Evolutionary conservation across 2,797 vertebrate genomes (phyloP).

Genomic region (Champsocephalus gunnari): DNA sequence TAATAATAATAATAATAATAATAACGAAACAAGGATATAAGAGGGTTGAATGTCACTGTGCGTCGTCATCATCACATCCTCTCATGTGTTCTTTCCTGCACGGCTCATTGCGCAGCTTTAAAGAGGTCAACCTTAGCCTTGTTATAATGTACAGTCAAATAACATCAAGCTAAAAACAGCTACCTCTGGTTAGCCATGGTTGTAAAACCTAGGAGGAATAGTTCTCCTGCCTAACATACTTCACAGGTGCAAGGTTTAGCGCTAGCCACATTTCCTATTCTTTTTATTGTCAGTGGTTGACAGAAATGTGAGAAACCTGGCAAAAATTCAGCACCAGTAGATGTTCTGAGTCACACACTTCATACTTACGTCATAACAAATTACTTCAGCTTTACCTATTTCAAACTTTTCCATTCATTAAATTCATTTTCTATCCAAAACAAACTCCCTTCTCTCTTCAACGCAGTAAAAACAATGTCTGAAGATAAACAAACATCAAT

Average conservation of each 20-base stretch:
- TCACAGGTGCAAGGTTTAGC: slow-evolving; percentile 21
- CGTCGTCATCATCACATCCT: slow-evolving; percentile 72
- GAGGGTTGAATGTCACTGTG: slow-evolving; percentile 41
- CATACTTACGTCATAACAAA: slow-evolving; percentile 16
- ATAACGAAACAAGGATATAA: slow-evolving; percentile 26
- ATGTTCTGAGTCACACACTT: slow-evolving; percentile 45
- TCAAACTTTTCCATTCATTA: slow-evolving; percentile 17
- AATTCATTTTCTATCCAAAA: slow-evolving; percentile 23
- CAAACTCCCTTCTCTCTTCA: not conserved
- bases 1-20: not conserved
- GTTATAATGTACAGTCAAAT: slow-evolving; percentile 23
- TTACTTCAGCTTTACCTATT: slow-evolving; percentile 35
- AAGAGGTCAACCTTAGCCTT: slow-evolving; percentile 14
- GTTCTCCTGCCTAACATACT: not conserved
- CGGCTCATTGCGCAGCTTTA: slow-evolving; percentile 14
- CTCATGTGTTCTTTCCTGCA: slow-evolving; percentile 38
- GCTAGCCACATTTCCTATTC: slow-evolving; percentile 28
- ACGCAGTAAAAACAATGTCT: slow-evolving; percentile 11
- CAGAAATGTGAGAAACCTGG: slow-evolving; percentile 54
- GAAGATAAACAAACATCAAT: not conserved
- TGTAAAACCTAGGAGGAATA: slow-evolving; percentile 42
- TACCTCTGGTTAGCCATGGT: slow-evolving; percentile 8
- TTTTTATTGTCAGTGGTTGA: slow-evolving; percentile 14
- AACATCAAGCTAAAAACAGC: slow-evolving; percentile 20
- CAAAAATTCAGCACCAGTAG: slow-evolving; percentile 31